These are phyloP conservation scores for Centropristis striata DNA, from an alignment of 2,113 vertebrate genomes.

Conservation along the genomic window DNA sequence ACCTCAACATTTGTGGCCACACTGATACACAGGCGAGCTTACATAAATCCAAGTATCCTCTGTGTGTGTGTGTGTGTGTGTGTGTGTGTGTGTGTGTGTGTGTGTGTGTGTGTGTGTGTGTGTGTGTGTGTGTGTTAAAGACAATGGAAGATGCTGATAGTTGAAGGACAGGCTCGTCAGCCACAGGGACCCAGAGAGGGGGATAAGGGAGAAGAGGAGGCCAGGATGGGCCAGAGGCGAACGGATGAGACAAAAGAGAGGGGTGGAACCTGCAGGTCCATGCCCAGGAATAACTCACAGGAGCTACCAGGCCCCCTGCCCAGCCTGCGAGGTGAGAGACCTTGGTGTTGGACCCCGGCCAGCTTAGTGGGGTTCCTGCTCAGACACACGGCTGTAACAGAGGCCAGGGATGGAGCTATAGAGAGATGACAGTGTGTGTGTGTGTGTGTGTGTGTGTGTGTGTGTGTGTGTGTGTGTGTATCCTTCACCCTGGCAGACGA, in stretches of 20 bases:
- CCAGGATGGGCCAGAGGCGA: constrained; percentile 62
- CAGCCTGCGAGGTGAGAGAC: constrained; percentile 84
- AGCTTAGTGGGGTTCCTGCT: constrained; percentile 81
- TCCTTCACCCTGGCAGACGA: constrained; percentile 83
- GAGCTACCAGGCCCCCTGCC: constrained; percentile 73
- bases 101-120: constrained; percentile 40
- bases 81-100: constrained; percentile 15
- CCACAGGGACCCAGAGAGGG: constrained; percentile 75
- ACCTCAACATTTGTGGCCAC: constrained; percentile 55
- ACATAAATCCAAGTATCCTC: constrained; percentile 36
- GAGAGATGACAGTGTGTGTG: constrained; percentile 70
- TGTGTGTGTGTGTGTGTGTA: constrained; percentile 55
- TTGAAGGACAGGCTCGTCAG: constrained; percentile 82
- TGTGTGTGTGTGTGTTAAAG: constrained; percentile 51
- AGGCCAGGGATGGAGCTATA: constrained; percentile 62
- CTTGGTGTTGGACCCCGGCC: constrained; percentile 81
- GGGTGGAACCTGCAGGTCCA: constrained; percentile 58
- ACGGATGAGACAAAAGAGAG: constrained; percentile 69
- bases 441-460: constrained; percentile 39
- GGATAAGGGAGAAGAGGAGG: constrained; percentile 68
- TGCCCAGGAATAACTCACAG: constrained; percentile 81
- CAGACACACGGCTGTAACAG: constrained; percentile 64
- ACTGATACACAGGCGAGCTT: constrained; percentile 29
- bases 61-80: constrained; percentile 33
- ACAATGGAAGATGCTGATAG: constrained; percentile 76